Conservation (phyloP, 2,113 vertebrate species). For the Callaeas wilsoni region DNA sequence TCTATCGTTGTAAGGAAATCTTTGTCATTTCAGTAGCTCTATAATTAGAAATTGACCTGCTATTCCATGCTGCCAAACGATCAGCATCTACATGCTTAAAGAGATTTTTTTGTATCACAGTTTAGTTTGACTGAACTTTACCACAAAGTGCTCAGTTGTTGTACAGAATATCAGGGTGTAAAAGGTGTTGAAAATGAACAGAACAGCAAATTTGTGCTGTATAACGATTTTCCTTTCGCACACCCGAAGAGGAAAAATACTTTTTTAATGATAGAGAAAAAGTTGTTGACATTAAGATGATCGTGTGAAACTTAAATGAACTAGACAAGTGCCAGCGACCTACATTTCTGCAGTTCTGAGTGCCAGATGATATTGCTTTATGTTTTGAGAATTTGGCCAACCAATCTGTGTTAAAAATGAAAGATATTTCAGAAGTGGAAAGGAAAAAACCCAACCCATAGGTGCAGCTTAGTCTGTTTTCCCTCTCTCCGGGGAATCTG, state of each 20-base stretch:
- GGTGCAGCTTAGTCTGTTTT: neutral
- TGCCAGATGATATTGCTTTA: neutral
- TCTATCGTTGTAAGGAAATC: neutral
- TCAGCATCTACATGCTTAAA: neutral
- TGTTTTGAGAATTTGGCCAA: slow-evolving; percentile 6
- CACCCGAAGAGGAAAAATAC: neutral
- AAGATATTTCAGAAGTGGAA: neutral
- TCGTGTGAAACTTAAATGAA: neutral
- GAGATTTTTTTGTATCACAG: neutral
- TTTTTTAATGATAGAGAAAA: neutral
- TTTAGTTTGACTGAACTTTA: neutral
- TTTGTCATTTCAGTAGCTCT: neutral
- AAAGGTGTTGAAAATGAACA: neutral
- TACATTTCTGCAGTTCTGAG: neutral
- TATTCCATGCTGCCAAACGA: neutral
- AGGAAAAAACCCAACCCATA: neutral
- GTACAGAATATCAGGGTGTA: neutral
- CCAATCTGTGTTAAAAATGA: neutral
- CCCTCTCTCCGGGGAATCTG: no score
- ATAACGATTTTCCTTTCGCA: neutral
- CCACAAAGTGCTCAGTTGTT: neutral
- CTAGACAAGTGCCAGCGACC: neutral
- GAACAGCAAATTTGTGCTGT: neutral
- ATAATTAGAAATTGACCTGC: neutral
- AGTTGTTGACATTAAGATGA: neutral